Conservation (phyloP, 2,888 invertebrate genomes). For the Leptopilina myrica region DNA sequence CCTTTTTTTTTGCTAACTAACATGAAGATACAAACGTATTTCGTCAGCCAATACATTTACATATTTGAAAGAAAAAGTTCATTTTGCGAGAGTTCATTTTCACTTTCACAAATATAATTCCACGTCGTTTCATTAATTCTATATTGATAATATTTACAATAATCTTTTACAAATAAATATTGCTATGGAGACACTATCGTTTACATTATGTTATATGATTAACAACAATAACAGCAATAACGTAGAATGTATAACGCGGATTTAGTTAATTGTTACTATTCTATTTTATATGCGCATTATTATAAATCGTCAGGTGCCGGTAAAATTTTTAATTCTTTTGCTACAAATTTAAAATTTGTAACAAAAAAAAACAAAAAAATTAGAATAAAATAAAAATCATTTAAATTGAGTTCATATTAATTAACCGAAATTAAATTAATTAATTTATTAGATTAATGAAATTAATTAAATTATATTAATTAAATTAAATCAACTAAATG, state of each 20-base stretch:
- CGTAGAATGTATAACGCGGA: slow-evolving; percentile 74
- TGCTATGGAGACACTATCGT: slow-evolving; percentile 52
- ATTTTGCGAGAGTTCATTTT: background rate
- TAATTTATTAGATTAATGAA: too few species aligned
- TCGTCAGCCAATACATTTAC: background rate
- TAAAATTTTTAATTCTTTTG: background rate
- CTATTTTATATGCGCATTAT: background rate
- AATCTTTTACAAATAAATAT: slow-evolving; percentile 52
- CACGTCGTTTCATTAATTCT: slow-evolving; percentile 42
- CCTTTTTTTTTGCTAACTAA: too few species aligned
- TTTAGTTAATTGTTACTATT: slow-evolving; percentile 10
- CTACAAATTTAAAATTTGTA: background rate
- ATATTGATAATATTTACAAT: slow-evolving; percentile 37
- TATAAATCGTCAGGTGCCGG: background rate
- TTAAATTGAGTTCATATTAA: background rate
- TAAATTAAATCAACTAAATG: too few species aligned
- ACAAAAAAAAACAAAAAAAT: background rate
- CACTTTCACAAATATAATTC: slow-evolving; percentile 4
- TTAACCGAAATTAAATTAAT: too few species aligned
- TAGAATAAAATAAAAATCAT: background rate
- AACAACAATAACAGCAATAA: slow-evolving; percentile 77
- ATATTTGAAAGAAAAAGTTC: background rate
- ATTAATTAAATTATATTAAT: too few species aligned
- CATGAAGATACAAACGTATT: background rate
- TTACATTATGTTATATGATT: slow-evolving; percentile 66